Base-by-base conservation (phyloP, 30 jellyfish, hydroid and myxozoan species). In the Phacellophora camtschatica region DNA sequence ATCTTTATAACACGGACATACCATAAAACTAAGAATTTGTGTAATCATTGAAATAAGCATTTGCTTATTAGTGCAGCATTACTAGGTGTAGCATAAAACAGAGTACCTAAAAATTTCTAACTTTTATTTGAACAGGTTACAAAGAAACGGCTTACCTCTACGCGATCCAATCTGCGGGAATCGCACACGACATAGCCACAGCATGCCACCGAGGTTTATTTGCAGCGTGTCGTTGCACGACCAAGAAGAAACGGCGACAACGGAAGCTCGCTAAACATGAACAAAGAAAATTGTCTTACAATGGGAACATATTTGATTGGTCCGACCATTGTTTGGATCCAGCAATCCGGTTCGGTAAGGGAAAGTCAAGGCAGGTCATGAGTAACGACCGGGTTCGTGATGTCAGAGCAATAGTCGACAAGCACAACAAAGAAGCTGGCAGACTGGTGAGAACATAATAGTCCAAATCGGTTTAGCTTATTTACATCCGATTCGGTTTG, bases 391-490 rank as follows among this genome's bases (percentile, higher is more conserved):
- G 70, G 22, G 96, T 42, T 20, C 48, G 92, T 48, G 96, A 87
- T 57, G 84, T 87, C 56, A 74, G 80, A 19, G 91, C 74, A 5
- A 34, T 66, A 2, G 84, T 87, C 37, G 96, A 87, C 51, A 36
- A 78, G 27, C 96, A 87, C 64, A 87, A 87, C 66, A 87, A 87
- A 46, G 92, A 87, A 39, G 90, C 96, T 11, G 96, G 96, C 9
- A 54, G 96, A 76, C 82, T 67, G 78, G 94, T 80, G 33, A 81
- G 95, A 50, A 34, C 24, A 34, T 5, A 8, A 10, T 7, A 9
- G 20, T 12, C 10, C 27, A 7, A 20, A 9, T 13, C 68, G 19
- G 19, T 31, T 58, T 23, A 24, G 18, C 45, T 6, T 58, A 41
- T 10, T 41, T 41, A 10, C 55, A 8, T 10, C 13, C 16, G 16